Evolutionary conservation across 2,797 vertebrate genomes (phyloP).

Genomic region (Macropus fuliginosus): DNA sequence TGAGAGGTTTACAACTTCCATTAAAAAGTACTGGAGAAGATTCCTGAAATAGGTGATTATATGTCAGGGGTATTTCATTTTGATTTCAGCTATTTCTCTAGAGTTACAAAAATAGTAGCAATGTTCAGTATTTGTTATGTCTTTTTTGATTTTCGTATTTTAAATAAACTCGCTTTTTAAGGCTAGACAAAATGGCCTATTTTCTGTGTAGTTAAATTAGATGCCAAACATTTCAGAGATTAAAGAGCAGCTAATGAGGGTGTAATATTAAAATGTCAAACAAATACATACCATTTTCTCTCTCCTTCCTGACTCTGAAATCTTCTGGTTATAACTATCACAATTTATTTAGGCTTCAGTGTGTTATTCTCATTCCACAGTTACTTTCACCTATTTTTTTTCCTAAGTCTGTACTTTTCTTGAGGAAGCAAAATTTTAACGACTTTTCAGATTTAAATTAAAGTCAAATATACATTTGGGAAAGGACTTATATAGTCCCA

Average conservation of each 20-base stretch:
- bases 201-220: conserved; percentile 63
- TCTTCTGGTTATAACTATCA: conserved; percentile 56
- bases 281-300: conserved; percentile 40
- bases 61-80: background rate
- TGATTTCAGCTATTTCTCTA: conserved; percentile 18
- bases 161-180: conserved; percentile 44
- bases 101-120: conserved; percentile 51
- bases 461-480: conserved; percentile 39
- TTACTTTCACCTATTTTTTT: conserved; percentile 65
- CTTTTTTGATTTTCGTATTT: background rate
- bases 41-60: background rate
- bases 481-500: conserved; percentile 13
- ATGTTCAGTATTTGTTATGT: background rate
- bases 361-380: conserved; percentile 49
- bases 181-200: conserved; percentile 37
- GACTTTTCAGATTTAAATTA: conserved; percentile 49
- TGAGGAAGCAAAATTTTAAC: conserved; percentile 63
- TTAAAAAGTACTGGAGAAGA: background rate
- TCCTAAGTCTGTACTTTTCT: conserved; percentile 43
- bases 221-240: conserved; percentile 71
- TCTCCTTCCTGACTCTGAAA: conserved; percentile 53
- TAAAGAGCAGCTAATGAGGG: conserved; percentile 67
- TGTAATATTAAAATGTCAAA: conserved; percentile 76
- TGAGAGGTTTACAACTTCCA: background rate
- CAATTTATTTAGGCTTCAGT: conserved; percentile 35